Base-by-base conservation (phyloP, 2,113 vertebrate species). In the Trichechus manatus region DNA sequence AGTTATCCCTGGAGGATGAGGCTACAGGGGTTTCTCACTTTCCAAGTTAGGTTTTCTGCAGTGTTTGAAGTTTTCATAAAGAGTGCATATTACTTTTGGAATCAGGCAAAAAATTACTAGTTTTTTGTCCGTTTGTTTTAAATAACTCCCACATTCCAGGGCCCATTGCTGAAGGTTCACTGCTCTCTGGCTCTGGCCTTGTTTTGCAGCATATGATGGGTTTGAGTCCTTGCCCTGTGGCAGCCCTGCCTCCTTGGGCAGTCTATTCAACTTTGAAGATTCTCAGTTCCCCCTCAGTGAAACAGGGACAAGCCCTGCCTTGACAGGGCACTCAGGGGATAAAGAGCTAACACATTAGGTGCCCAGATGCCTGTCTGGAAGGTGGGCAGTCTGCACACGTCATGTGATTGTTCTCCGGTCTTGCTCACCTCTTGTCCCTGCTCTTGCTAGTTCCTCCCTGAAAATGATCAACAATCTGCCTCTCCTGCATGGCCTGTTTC, bases 301-400 rank as follows among this genome's bases (percentile, higher is more conserved):
- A 6, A 13, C 27, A 39, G 13, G 88, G 33, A 47, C 68, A 29
- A 61, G 39, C 15, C 77, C 59, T 19, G 17, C 50, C 3, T 0
- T 63, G 47, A 31, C 14, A 36, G 83, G 92, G 42, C 1, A 0
- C 29, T 27, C 29, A 23, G 10, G 33, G 22, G 47, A 29, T 22
- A 14, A 22, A 47, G 78, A 36, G 25, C 3, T 9, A 1, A 31
- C 6, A 17, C 6, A 0, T 5, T 2, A 9, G 36, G 59, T 42
- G 56, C 70, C 36, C 20, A 0, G 20, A 20, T 2, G 1, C 44
- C 74, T 36, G 61, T 85, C 36, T 23, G 5, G 68, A 64, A 11
- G 5, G 0, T 20, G 53, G 61, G 50, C 39, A 0, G 25, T 59
- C 23, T 14, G 36, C 63, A 6, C 11, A n/a, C 6, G 31, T 29